phyloP scores from a whole-genome alignment of 1,140 invertebrate species.

The Drosophila novamexicana region DNA sequence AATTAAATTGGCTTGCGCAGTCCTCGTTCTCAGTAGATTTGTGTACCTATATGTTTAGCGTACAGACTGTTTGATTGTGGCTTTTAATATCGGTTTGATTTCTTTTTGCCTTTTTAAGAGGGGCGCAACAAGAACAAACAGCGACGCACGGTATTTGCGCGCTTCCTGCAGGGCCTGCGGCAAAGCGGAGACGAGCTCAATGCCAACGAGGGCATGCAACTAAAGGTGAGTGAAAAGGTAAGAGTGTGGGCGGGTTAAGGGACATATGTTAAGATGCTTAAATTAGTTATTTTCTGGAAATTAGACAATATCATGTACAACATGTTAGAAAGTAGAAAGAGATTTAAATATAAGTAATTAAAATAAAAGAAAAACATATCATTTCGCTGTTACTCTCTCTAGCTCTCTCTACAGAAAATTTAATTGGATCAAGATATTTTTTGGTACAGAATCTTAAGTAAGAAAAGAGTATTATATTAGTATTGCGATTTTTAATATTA shows the following conservation, averaged over 20 bases:
- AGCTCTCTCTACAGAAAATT: background rate
- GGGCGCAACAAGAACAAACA: constrained; percentile 81
- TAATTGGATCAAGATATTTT: too few species aligned
- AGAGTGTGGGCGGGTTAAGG: too few species aligned
- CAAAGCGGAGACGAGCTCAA: constrained; percentile 78
- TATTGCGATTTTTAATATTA: too few species aligned
- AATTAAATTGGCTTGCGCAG: constrained; percentile 71
- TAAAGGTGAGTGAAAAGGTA: constrained; percentile 67
- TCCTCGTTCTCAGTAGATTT: constrained; percentile 7
- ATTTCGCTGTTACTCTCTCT: background rate
- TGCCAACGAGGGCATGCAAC: constrained; percentile 81
- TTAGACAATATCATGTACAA: too few species aligned
- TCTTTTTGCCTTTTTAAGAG: constrained; percentile 51
- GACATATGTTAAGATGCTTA: too few species aligned
- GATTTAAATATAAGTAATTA: background rate
- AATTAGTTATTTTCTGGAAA: too few species aligned
- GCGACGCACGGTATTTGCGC: constrained; percentile 77
- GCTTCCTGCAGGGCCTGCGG: constrained; percentile 76
- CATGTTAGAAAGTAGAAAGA: background rate
- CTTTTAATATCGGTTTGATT: constrained; percentile 64
- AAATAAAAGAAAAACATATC: background rate
- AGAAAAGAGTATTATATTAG: too few species aligned
- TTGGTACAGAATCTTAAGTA: too few species aligned
- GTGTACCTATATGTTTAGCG: constrained; percentile 49
- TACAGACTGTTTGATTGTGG: constrained; percentile 41